Evolutionary conservation across 2,888 invertebrate species (phyloP), one percentile per base, ranked within the genome.

Genomic region (Scaptomyza reducta): DNA sequence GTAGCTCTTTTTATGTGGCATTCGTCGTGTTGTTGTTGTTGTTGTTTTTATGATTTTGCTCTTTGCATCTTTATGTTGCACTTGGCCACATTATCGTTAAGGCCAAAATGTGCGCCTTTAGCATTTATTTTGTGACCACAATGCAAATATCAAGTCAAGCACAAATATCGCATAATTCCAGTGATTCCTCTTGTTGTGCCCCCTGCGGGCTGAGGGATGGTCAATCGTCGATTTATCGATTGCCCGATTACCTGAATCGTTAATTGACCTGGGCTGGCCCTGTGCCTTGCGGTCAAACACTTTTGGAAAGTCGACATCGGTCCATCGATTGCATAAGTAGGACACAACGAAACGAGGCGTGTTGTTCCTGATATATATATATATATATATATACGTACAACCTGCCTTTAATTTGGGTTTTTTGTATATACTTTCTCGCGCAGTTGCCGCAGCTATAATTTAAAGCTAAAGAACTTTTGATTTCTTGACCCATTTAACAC

Each of bases 101-200:
- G 58, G 40, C 70, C 44, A 70, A 58, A 70, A 69, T 72, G 59
- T 46, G 16, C 44, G 71, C 64, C 67, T 71, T 57, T 42, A 29
- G 72, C 74, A 16, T 38, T 38, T 38, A 3, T 16, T 16, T 3
- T 40, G 35, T n/a, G 16, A 40, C 18, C 72, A 62, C 35, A 71
- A 77, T 74, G 67, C 78, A 77, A 74, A 77, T 77, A 74, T 68
- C 74, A 77, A 74, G 31, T 56, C 16, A 38, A 14, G 9, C n/a
- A 66, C 77, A 16, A 45, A 74, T 72, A 67, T 74, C 54, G 62
- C 50, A 68, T 74, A 74, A 74, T 74, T 60, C 40, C 78, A 74
- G 74, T 78, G 42, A 49, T 49, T 49, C 49, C 33, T 22, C 11
- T 22, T 50, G 42, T 22, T 44, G 40, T 45, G 33, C 27, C 50